A percentile compares a stretch with the other conserved stretches of the same genome.
phyloP scores from a whole-genome alignment of 2,113 vertebrate species.

The Gulo gulo region DNA sequence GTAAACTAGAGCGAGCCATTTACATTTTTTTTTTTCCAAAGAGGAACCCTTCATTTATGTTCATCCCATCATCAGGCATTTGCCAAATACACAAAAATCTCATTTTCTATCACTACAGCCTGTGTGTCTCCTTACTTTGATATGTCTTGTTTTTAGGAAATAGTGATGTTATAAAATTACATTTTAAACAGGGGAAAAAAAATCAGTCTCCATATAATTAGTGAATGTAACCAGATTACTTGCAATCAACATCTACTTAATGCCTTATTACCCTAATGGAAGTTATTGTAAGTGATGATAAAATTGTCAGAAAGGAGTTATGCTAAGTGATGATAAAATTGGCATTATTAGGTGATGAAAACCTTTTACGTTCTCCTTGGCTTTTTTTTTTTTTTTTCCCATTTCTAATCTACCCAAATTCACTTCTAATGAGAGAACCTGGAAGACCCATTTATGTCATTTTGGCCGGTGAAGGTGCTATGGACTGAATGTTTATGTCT shows the following conservation, averaged over 20 bases:
- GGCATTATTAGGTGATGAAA: slow-evolving; percentile 52
- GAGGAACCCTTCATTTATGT: slow-evolving; percentile 33
- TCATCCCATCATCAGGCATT: slow-evolving; percentile 32
- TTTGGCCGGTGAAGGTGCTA: neutral
- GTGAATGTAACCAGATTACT: slow-evolving; percentile 63
- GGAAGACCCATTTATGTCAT: neutral
- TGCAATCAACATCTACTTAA: slow-evolving; percentile 72
- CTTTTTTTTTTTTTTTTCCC: neutral
- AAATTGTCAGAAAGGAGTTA: slow-evolving; percentile 68
- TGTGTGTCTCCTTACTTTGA: slow-evolving; percentile 9
- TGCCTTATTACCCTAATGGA: slow-evolving; percentile 74
- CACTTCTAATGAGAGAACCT: slow-evolving; percentile 21
- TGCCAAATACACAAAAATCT: slow-evolving; percentile 41
- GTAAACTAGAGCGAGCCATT: neutral
- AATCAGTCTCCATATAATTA: slow-evolving; percentile 62
- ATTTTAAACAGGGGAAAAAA: slow-evolving; percentile 47
- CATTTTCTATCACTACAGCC: slow-evolving; percentile 28
- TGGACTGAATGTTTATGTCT: neutral
- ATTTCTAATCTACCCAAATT: slow-evolving; percentile 40
- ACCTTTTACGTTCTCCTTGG: slow-evolving; percentile 47
- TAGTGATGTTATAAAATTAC: slow-evolving; percentile 62
- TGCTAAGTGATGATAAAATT: slow-evolving; percentile 57
- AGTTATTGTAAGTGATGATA: slow-evolving; percentile 69
- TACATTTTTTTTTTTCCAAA: slow-evolving; percentile 24
- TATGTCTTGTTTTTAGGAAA: slow-evolving; percentile 56